Evolutionary conservation across 2,113 vertebrate genomes (phyloP), one percentile per base, ranked within the genome.

Genomic region (Peucedramus taeniatus): DNA sequence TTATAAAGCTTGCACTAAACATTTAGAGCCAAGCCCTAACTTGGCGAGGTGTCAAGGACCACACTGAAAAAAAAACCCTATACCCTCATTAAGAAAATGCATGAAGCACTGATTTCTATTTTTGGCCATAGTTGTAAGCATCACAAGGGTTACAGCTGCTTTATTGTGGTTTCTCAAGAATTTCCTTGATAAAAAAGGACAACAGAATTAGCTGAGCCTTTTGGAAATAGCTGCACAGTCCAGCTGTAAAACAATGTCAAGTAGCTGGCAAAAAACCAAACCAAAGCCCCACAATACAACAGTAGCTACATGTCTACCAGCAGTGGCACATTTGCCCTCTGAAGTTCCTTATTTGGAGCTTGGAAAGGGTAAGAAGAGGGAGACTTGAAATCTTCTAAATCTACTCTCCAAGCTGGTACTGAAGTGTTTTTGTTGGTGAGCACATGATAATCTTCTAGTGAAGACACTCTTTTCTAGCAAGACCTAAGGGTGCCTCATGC

Each of bases 141-240:
- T 40, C 31, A 7, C 78, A 50, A 93, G 93, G 75, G 87, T 96
- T 96, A 95, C 86, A 89, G 93, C 56, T 95, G 94, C 87, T 96
- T 90, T 97, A 96, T 74, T 96, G 91, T 83, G 74, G 89, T 89
- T 96, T 96, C 89, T 95, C 84, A 92, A 94, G 83, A 97, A 95
- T 93, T 95, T 97, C 82, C 75, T 97, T 95, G 93, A 95, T 93
- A 96, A 97, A 97, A 89, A 83, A 95, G 77, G 89, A 94, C 91
- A 97, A 94, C 61, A 93, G 87, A 95, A 96, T 93, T 93, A 96
- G 95, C 94, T 94, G 66, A 84, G 87, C 89, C 74, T 91, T 95
- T 90, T 94, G 89, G 96, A 91, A 94, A 95, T 30, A 94, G 89
- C 30, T 14, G 13, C 77, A 83, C 10, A 79, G 45, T 77, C 81